phyloP scores from a whole-genome alignment of 64 coral and sea anemone genomes.

The Hydrozoanthus tunicans region DNA sequence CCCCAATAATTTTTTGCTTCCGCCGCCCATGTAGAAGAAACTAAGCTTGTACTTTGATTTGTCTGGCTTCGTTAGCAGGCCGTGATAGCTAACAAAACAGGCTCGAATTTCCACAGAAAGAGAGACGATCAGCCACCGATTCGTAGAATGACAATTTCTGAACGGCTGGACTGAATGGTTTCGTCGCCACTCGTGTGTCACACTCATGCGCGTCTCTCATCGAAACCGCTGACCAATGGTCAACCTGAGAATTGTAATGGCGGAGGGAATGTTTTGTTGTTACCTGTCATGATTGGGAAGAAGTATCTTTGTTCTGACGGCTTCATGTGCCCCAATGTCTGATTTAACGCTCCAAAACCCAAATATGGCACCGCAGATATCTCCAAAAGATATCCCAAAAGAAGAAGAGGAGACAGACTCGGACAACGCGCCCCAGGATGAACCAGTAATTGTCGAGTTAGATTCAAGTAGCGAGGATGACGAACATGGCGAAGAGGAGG shows the following conservation, averaged over 20 bases:
- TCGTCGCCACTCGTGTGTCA: too few species aligned
- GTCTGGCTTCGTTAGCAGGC: too few species aligned
- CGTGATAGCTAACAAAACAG: too few species aligned
- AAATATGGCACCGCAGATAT: conserved; percentile 51
- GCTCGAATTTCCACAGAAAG: too few species aligned
- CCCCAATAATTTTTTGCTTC: too few species aligned
- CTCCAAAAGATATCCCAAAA: conserved; percentile 38
- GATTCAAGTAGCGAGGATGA: conserved; percentile 52
- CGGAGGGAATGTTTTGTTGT: neutral
- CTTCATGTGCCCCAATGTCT: conserved; percentile 5
- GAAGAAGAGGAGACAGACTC: conserved; percentile 8
- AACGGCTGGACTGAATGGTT: too few species aligned
- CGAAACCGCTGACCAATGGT: neutral
- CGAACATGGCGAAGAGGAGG: conserved; percentile 28
- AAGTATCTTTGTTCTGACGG: neutral
- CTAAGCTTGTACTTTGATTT: too few species aligned
- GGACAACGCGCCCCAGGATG: conserved; percentile 11
- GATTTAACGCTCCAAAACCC: neutral
- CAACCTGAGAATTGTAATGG: neutral
- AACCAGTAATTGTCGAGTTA: conserved; percentile 26
- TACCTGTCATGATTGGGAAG: neutral
- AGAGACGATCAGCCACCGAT: too few species aligned
- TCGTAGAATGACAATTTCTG: too few species aligned
- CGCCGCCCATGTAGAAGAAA: too few species aligned
- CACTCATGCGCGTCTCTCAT: too few species aligned